Evolutionary conservation across 2,888 invertebrate genomes (phyloP), one percentile per base, ranked within the genome.

Genomic region (Disparrhopalites patrizii): DNA sequence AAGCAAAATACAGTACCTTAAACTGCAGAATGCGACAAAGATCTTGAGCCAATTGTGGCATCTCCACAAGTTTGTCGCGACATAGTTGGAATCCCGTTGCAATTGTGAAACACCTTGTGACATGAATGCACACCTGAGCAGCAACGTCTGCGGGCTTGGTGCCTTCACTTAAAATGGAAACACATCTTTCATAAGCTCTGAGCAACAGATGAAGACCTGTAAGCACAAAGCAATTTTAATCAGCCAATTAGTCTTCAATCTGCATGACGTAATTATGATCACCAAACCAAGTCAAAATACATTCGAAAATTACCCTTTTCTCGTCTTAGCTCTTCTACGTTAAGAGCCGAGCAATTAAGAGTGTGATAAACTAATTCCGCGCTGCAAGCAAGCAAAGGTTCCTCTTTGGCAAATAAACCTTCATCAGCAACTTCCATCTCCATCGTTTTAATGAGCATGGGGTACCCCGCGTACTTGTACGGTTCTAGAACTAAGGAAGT

Each of bases 391-490:
- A 99, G 81, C 40, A 99, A 80, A 28, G 90, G 90, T 0, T 85
- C 85, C 68, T 85, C 84, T 80, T 92, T 92, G 2, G 90, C 90
- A 82, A 99, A 99, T 74, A 99, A 81, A 75, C 89, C 86, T 66
- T 95, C 94, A 77, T 97, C 98, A 62, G 87, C 88, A 0, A 95
- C 93, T 81, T 99, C 98, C 78, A 96, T 81, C 72, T 89, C 86
- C 71, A 99, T 95, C 2, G 98, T 98, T 80, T 93, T 91, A 60
- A 99, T 91, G 25, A 99, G 83, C 81, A 95, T 95, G 0, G 95
- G 94, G 82, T 99, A 99, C 13, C 99, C 99, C 65, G 99, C 95
- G 82, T 99, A 99, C 80, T 99, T 99, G 82, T 97, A 99, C 0
- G 96, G 96, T 62, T 90, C 86, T 40, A 99, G 82, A 68, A 91